These are phyloP conservation scores for Caenorhabditis japonica DNA, from an alignment of 2,888 invertebrate genomes.

Conservation along the genomic window DNA sequence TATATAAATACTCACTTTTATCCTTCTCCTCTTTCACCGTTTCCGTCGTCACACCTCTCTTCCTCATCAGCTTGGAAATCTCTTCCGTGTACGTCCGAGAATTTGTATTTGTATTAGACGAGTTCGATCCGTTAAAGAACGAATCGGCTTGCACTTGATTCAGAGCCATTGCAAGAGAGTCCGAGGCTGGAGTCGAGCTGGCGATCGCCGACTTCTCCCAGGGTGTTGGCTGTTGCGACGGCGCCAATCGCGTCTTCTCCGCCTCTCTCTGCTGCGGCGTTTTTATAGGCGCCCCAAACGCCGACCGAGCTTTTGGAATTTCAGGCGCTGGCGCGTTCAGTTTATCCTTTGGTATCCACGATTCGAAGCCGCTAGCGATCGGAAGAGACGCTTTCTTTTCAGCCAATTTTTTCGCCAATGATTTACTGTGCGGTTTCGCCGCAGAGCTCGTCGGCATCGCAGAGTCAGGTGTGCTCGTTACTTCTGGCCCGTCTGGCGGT, in stretches of 20 bases:
- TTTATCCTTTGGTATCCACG: conserved; percentile 43
- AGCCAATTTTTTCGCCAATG: conserved; percentile 4
- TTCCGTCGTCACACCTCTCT: too few species aligned
- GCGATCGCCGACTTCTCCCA: conserved; percentile 13
- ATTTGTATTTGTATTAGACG: too few species aligned
- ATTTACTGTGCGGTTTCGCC: conserved; percentile 3
- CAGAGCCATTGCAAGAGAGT: conserved; percentile 14
- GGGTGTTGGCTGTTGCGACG: conserved; percentile 10
- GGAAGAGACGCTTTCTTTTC: conserved; percentile 22
- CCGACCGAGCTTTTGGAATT: conserved; percentile 23
- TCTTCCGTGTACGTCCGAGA: too few species aligned
- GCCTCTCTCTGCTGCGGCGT: conserved; percentile 6
- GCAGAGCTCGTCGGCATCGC: neutral
- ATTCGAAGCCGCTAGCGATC: conserved; percentile 28
- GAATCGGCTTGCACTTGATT: conserved; percentile 5
- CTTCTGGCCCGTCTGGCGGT: conserved; percentile 36
- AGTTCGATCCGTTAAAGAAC: neutral
- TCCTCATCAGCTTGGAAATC: too few species aligned
- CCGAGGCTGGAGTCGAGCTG: neutral
- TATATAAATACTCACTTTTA: too few species aligned
- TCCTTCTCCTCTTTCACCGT: too few species aligned
- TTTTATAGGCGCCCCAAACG: conserved; percentile 30
- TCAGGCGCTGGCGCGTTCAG: conserved; percentile 29
- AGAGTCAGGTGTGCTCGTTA: conserved; percentile 11
- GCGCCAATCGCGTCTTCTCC: neutral